Percentiles rank a stretch among this genome's conserved stretches.
Conservation (phyloP, 2,888 invertebrate genomes). For the Cantharis rustica region DNA sequence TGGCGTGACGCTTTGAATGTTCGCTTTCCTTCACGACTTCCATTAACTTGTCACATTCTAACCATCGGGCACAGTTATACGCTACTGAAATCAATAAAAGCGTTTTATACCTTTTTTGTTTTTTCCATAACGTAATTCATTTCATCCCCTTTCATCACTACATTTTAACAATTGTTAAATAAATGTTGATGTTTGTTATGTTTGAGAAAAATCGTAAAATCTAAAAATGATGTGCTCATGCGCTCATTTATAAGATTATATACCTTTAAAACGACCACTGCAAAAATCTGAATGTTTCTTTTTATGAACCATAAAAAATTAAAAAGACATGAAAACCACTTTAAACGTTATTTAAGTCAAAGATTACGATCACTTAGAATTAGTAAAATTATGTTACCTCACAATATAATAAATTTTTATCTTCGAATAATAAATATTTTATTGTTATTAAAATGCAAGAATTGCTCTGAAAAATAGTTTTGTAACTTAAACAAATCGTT, state of each 20-base stretch:
- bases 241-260: constrained; percentile 47
- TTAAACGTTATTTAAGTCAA: constrained; percentile 38
- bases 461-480: neutral
- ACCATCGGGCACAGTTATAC: constrained; percentile 63
- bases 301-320: constrained; percentile 43
- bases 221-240: constrained; percentile 51
- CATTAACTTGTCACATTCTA: constrained; percentile 45
- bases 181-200: constrained; percentile 42
- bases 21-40: constrained; percentile 22
- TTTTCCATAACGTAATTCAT: constrained; percentile 38
- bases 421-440: neutral
- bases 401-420: constrained; percentile 1
- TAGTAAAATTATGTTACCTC: constrained; percentile 31
- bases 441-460: neutral
- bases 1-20: constrained; percentile 43
- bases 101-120: constrained; percentile 43
- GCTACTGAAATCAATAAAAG: constrained; percentile 76
- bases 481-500: neutral
- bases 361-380: constrained; percentile 40
- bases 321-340: constrained; percentile 39
- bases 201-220: constrained; percentile 43
- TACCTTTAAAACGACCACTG: constrained; percentile 34
- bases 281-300: constrained; percentile 41
- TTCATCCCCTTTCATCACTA: constrained; percentile 29
- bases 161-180: constrained; percentile 39